phyloP scores from a whole-genome alignment of 2,113 vertebrate genomes.

The Alaudala cheleensis region DNA sequence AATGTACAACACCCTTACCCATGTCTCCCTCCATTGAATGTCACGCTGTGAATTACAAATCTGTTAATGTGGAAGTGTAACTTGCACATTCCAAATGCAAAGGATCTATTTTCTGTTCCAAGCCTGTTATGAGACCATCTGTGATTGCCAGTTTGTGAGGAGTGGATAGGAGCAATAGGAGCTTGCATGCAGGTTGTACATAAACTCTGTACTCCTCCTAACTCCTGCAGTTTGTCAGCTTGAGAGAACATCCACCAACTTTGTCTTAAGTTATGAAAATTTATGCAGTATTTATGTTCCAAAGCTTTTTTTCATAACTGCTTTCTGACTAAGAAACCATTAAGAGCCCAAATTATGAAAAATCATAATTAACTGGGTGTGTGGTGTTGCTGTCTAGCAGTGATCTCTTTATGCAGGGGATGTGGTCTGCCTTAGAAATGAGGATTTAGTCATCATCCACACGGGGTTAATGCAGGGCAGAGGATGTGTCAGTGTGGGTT shows the following conservation, averaged over 20 bases:
- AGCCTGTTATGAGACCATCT: conserved; percentile 46
- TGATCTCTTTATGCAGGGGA: background rate
- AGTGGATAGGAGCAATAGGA: conserved; percentile 12
- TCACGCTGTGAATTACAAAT: conserved; percentile 47
- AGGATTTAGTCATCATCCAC: background rate
- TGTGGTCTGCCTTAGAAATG: background rate
- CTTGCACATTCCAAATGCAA: conserved; percentile 49
- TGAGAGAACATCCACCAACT: background rate
- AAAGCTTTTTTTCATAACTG: conserved; percentile 34
- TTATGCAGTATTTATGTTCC: conserved; percentile 62
- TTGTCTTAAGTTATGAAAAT: conserved; percentile 58
- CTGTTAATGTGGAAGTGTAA: conserved; percentile 47
- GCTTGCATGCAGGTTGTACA: background rate
- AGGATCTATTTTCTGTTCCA: conserved; percentile 58
- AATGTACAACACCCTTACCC: conserved; percentile 45
- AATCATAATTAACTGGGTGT: conserved; percentile 44
- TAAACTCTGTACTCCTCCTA: background rate
- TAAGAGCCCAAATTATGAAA: conserved; percentile 47
- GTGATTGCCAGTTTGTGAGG: conserved; percentile 41
- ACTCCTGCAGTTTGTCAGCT: conserved; percentile 41
- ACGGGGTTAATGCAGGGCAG: background rate
- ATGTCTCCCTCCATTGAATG: conserved; percentile 29
- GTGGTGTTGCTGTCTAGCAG: conserved; percentile 13
- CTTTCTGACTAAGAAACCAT: conserved; percentile 62
- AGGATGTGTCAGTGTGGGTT: background rate